A percentile compares a stretch with the other conserved stretches of the same genome.
Evolutionary conservation across 2,888 invertebrate species (phyloP).

Genomic region (Stegana nigrithorax): DNA sequence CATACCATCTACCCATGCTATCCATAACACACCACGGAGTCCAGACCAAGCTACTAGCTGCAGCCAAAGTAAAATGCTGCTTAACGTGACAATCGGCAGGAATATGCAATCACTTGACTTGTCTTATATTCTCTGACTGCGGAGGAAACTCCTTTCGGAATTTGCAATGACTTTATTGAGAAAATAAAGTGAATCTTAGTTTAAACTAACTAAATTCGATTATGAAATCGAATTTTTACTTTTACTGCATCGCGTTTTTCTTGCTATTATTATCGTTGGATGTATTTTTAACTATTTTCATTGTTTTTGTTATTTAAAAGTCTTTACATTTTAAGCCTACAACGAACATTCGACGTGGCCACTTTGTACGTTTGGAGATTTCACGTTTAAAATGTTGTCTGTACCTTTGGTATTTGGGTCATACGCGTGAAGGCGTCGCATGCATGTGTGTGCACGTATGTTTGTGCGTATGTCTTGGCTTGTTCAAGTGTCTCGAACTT

Average conservation of each 20-base stretch:
- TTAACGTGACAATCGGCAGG: no score
- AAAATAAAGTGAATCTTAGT: conserved; percentile 4
- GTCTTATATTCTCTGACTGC: no score
- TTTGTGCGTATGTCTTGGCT: no score
- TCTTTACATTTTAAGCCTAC: conserved; percentile 33
- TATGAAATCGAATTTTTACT: conserved; percentile 15
- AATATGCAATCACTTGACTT: no score
- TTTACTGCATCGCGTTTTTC: conserved; percentile 4
- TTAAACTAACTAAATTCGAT: background rate
- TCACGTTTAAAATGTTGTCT: conserved; percentile 1
- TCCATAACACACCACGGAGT: no score
- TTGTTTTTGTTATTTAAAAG: conserved; percentile 25
- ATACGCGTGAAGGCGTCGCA: background rate
- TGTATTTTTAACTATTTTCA: background rate
- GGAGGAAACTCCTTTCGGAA: no score
- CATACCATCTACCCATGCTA: no score
- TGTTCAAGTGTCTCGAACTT: no score
- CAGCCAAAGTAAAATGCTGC: no score
- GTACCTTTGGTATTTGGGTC: conserved; percentile 16
- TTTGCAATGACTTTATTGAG: background rate
- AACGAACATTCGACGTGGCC: conserved; percentile 23
- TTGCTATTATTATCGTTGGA: conserved; percentile 20
- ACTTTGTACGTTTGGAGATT: conserved; percentile 5
- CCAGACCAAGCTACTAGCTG: no score
- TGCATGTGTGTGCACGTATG: no score